These are phyloP conservation scores for Dascillus cervinus DNA, from an alignment of 2,888 invertebrate species.

Conservation along the genomic window DNA sequence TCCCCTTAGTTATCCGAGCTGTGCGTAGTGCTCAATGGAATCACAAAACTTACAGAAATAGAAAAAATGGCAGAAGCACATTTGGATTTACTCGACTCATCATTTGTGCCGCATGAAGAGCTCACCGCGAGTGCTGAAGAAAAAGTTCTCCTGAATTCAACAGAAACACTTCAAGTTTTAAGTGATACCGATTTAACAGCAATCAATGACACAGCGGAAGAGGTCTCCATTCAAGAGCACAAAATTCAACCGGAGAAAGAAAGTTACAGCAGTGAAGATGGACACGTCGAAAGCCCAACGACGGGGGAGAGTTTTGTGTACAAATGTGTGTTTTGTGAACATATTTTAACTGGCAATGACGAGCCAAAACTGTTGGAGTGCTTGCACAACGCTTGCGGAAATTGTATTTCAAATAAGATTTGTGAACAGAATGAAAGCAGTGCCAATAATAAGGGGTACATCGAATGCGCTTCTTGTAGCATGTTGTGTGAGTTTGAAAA, in stretches of 20 bases:
- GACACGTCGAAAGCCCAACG: slow-evolving; percentile 37
- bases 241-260: slow-evolving; percentile 1
- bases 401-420: slow-evolving; percentile 64
- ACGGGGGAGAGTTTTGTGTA: slow-evolving; percentile 35
- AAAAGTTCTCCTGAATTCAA: too few species aligned
- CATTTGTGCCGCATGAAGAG: too few species aligned
- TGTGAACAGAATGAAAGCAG: slow-evolving; percentile 44
- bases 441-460: slow-evolving; percentile 27
- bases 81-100: too few species aligned
- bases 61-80: too few species aligned
- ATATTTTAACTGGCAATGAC: slow-evolving; percentile 48
- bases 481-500: slow-evolving; percentile 63
- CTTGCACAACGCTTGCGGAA: slow-evolving; percentile 75
- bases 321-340: slow-evolving; percentile 42
- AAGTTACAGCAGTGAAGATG: slow-evolving; percentile 22
- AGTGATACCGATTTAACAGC: too few species aligned
- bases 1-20: too few species aligned
- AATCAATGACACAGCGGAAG: too few species aligned
- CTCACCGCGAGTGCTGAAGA: too few species aligned
- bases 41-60: too few species aligned
- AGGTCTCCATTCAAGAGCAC: too few species aligned
- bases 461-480: slow-evolving; percentile 67
- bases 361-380: slow-evolving; percentile 80
- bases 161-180: too few species aligned
- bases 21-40: too few species aligned